A percentile compares a stretch with the other conserved stretches of the same genome.
Evolutionary conservation across 2,888 invertebrate genomes (phyloP).

Genomic region (Chymomyza amoena): DNA sequence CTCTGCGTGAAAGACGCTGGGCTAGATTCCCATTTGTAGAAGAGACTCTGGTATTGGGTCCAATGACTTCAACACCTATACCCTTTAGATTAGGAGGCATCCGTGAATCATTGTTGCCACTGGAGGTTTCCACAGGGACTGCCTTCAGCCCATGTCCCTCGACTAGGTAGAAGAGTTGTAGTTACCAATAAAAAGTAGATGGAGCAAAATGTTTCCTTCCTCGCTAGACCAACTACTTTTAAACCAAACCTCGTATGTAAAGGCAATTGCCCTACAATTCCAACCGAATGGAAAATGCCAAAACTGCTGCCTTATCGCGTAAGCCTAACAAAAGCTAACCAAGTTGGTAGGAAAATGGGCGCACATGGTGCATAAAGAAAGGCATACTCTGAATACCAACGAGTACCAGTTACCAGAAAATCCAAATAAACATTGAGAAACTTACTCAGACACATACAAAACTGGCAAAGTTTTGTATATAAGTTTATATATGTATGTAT

Average conservation of each 20-base stretch:
- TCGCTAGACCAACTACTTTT: no score
- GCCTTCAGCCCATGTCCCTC: no score
- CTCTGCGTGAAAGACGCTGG: no score
- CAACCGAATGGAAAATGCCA: slow-evolving; percentile 28
- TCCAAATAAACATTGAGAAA: slow-evolving; percentile 6
- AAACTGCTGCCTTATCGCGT: slow-evolving; percentile 11
- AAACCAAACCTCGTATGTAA: neutral
- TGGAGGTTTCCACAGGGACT: no score
- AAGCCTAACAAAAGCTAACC: slow-evolving; percentile 55
- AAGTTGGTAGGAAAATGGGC: slow-evolving; percentile 52
- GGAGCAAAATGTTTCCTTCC: no score
- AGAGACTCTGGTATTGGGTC: no score
- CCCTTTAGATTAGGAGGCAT: no score
- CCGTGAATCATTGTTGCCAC: no score
- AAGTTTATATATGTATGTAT: neutral
- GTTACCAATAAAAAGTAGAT: no score
- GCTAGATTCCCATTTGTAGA: no score
- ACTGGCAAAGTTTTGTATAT: neutral
- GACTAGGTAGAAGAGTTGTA: no score
- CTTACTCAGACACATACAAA: neutral
- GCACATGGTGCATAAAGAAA: slow-evolving; percentile 23
- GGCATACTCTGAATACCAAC: slow-evolving; percentile 68
- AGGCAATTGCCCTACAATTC: slow-evolving; percentile 65
- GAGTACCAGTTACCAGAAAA: slow-evolving; percentile 61
- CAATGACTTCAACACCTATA: no score